Conservation (phyloP, 2,797 vertebrate genomes). For the Heliangelus exortis region DNA sequence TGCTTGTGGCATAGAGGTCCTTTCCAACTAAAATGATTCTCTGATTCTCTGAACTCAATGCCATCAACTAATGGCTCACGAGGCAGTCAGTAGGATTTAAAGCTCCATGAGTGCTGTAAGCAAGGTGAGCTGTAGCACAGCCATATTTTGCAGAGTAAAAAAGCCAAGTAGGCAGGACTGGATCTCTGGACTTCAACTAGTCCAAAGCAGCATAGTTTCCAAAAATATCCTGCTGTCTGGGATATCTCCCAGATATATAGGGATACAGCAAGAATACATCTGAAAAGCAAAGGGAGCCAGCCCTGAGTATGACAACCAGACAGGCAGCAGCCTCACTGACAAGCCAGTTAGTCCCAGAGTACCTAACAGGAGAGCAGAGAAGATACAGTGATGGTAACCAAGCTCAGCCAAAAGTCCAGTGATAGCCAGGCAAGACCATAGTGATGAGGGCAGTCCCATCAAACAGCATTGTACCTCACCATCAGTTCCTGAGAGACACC, state of each 20-base stretch:
- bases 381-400: not conserved
- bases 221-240: rapidly evolving
- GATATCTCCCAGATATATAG: not conserved
- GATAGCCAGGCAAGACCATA: not conserved
- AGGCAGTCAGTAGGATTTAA: not conserved
- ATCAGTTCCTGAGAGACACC: not conserved
- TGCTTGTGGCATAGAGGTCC: too few species aligned
- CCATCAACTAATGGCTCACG: not conserved
- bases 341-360: not conserved
- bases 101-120: not conserved
- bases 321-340: not conserved
- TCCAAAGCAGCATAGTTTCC: not conserved
- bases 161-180: not conserved
- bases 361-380: rapidly evolving
- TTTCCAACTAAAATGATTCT: too few species aligned
- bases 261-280: not conserved
- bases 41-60: too few species aligned
- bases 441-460: not conserved
- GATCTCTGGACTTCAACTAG: not conserved
- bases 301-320: not conserved
- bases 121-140: not conserved
- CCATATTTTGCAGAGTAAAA: not conserved
- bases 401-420: not conserved
- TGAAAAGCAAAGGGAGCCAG: not conserved
- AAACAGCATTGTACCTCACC: not conserved